phyloP scores from a whole-genome alignment of 2,797 vertebrate genomes.

The Diplodus sargus region DNA sequence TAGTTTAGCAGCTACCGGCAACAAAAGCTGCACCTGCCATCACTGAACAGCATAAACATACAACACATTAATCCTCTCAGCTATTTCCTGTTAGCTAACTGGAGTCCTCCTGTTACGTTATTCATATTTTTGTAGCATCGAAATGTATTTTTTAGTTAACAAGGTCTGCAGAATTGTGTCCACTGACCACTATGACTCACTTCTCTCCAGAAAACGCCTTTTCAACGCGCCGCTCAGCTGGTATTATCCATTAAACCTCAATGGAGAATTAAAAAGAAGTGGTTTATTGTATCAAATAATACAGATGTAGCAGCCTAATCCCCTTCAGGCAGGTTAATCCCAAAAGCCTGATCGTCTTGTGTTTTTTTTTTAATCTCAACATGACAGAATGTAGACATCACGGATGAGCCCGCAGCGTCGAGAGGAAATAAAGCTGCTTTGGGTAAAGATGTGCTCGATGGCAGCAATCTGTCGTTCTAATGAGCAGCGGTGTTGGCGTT shows the following conservation, averaged over 20 bases:
- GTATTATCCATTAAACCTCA: neutral
- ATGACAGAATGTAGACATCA: conserved; percentile 23
- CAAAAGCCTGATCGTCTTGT: conserved; percentile 17
- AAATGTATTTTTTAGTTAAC: neutral
- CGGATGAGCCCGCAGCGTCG: conserved; percentile 3
- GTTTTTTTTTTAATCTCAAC: conserved; percentile 32
- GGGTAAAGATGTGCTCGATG: conserved; percentile 12
- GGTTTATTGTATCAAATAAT: conserved; percentile 10
- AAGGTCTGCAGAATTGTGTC: neutral
- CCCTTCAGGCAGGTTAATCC: conserved; percentile 21
- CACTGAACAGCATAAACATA: no score
- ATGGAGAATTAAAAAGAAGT: neutral
- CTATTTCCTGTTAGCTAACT: no score
- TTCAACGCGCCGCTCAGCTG: neutral
- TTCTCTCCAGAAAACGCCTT: neutral
- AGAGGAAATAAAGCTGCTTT: conserved; percentile 22
- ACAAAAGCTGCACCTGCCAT: no score
- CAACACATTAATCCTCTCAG: no score
- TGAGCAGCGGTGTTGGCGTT: conserved; percentile 37
- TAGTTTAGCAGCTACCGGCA: no score
- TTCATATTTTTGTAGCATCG: no score
- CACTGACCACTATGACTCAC: neutral
- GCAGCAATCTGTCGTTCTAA: conserved; percentile 17
- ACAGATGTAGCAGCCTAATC: conserved; percentile 34
- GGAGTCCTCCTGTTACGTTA: no score